Base-by-base conservation (phyloP, 2,888 invertebrate species). In the Hemicrepidius hirtus region DNA sequence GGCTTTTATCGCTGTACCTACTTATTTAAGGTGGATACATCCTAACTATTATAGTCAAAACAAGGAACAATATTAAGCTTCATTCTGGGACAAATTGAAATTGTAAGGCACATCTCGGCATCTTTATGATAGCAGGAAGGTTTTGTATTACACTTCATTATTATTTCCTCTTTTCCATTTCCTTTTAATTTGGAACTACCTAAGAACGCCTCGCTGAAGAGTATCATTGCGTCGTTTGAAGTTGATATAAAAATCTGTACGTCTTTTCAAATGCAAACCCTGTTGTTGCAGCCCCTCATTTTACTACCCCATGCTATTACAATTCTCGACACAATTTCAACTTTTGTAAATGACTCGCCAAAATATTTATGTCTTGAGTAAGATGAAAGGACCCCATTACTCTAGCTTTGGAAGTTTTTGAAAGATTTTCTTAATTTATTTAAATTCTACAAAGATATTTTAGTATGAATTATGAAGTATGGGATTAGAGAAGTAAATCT, bases 131-230 rank as follows among this genome's bases (percentile, higher is more conserved):
- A 32, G 28, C 28, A 53, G 28, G 53, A 13, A 28, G 53, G 28
- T 53, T 44, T 53, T 53, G 53, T 53, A 53, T 53, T 53, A 53
- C 49, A 49, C 53, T 13, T 53, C 24, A 32, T 32, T 53, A 32
- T 53, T 28, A 28, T 53, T 53, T 53, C 13, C 28, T 24, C 28
- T 28, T 53, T 53, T 53, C 28, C 53, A 53, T 53, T 53, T 53
- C 28, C 53, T 53, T 53, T 53, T 53, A 53, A 53, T 53, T 53
- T 32, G n/a, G 13, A 53, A 32, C 13, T 32, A 53, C 28, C 53
- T 53, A 53, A 49, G 49, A 49, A 21, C 9, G 24, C 32, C 13
- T 28, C 28, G 28, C 24, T 28, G 53, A 49, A 46, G 12, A 21
- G 20, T 20, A 46, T 18, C 46, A 46, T 46, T 46, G 2, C 16